Conservation (phyloP, 2,888 invertebrate genomes). For the Arenicola marina region DNA sequence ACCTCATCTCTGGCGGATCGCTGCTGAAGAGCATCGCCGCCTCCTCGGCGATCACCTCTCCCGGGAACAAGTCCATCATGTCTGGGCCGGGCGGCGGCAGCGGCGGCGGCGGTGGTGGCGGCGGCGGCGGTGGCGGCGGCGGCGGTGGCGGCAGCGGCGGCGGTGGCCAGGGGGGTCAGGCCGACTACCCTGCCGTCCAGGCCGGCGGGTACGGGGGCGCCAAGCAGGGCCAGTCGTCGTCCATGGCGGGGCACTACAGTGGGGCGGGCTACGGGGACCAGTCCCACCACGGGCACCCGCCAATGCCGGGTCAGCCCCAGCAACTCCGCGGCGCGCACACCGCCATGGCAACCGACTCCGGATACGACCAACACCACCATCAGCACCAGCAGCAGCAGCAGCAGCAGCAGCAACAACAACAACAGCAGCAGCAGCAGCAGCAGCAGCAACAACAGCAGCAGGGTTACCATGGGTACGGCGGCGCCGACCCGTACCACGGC, state of each 20-base stretch:
- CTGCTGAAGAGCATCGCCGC: slow-evolving; percentile 16
- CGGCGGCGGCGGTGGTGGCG: not conserved
- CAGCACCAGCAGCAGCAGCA: not conserved
- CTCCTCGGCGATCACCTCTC: not conserved
- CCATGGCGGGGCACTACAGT: too few species aligned
- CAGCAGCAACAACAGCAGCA: too few species aligned
- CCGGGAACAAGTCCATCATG: not conserved
- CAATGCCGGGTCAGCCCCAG: too few species aligned
- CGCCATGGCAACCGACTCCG: too few species aligned
- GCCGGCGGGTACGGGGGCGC: too few species aligned
- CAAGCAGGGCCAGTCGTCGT: too few species aligned
- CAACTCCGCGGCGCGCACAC: too few species aligned
- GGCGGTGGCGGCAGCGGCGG: not conserved
- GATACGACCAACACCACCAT: not conserved
- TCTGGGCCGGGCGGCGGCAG: not conserved
- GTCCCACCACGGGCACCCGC: too few species aligned
- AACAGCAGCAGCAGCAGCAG: not conserved
- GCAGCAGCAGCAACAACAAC: not conserved
- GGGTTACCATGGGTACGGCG: too few species aligned
- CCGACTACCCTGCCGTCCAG: not conserved
- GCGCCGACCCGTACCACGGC: too few species aligned
- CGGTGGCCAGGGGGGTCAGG: not conserved
- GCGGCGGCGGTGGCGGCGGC: not conserved
- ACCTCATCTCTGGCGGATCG: slow-evolving; percentile 61
- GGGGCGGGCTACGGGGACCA: too few species aligned